Evolutionary conservation across 2,797 vertebrate genomes (phyloP), one percentile per base, ranked within the genome.

Genomic region (Silurus lanzhouensis): DNA sequence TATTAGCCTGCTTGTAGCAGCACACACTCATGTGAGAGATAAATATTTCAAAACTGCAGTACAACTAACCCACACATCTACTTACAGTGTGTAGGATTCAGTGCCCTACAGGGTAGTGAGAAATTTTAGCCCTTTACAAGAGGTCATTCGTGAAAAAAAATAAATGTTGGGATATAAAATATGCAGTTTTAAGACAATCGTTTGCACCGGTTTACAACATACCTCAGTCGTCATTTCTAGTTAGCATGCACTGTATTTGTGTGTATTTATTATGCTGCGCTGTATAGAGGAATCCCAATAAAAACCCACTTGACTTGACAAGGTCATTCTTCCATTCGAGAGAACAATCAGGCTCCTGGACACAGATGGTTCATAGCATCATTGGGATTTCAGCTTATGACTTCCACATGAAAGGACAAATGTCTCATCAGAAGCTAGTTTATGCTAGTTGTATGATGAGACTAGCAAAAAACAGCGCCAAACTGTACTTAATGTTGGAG

Each of bases 371-470:
- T 25, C 15, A 14, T 10, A 48, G 44, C 61, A 66, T 66, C 44
- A 27, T 48, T 14, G 76, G 1, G 5, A 78, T 44, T 78, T 78
- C 52, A 61, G 55, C 55, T 44, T 22, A 15, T 68, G 66, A 17
- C 38, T 67, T 52, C 52, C 7, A 25, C 14, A 66, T 44, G 52
- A 80, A 66, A 63, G 20, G 38, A 79, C 58, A 79, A 80, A 19
- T 48, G 19, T 38, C 31, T 79, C 63, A 46, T 80, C 78, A 80
- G 60, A 64, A 66, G 61, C 78, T 10, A 64, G 20, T 64, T 48
- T 22, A 2, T 2, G 44, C 25, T 60, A 2, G 38, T 38, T 38
- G 38, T 38, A 38, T 38, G 38, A 38, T 38, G 38, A 52, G 48
- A 52, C 48, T 52, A 52, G 48, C 48, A 52, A 52, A 4, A 52